phyloP scores from a whole-genome alignment of 2,888 invertebrate genomes.

The Rhamphomyia laevipes region DNA sequence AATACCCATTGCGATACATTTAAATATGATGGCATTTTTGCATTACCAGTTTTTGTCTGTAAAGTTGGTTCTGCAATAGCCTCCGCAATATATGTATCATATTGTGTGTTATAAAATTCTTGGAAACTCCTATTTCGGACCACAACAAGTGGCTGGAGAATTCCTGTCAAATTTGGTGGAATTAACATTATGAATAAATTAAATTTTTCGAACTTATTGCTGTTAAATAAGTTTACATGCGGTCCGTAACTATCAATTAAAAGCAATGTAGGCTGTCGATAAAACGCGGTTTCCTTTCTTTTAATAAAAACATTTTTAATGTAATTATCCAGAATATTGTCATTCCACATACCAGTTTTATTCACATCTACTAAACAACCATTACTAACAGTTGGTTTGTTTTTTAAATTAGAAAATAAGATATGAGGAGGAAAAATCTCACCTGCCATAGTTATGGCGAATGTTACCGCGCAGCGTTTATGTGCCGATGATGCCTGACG shows the following conservation, averaged over 20 bases:
- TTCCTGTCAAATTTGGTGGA: neutral
- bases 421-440: too few relatives aligned
- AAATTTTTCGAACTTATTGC: neutral
- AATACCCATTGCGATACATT: slow-evolving; percentile 2
- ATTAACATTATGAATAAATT: neutral
- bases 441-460: neutral
- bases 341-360: slow-evolving; percentile 2
- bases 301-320: neutral
- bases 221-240: neutral
- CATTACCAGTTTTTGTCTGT: slow-evolving; percentile 1
- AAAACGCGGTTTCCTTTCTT: neutral
- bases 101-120: neutral
- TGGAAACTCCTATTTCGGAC: neutral
- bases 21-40: neutral
- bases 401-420: neutral
- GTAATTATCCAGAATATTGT: neutral
- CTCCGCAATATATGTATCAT: neutral
- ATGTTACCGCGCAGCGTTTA: neutral
- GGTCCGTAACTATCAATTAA: slow-evolving; percentile 1
- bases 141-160: neutral
- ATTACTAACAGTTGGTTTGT: neutral
- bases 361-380: neutral
- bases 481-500: too few relatives aligned
- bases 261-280: neutral
- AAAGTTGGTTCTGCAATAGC: neutral